Conservation (phyloP, 2,113 vertebrate genomes). For the Boleophthalmus pectinirostris region DNA sequence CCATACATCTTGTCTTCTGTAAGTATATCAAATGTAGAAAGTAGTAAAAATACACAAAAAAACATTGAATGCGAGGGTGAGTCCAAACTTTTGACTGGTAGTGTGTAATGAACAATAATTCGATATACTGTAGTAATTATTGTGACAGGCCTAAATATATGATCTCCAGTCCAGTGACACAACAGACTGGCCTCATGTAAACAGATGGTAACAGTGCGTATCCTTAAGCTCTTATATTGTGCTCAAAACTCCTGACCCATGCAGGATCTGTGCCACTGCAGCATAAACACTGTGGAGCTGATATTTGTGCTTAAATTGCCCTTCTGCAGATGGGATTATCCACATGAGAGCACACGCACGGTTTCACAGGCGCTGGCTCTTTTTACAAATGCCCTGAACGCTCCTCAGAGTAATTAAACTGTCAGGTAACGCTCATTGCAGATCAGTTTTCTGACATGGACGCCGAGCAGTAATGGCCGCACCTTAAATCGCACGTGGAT, state of each 20-base stretch:
- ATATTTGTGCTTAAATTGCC: conserved; percentile 17
- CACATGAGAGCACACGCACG: conserved; percentile 6
- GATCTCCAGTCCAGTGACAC: not conserved
- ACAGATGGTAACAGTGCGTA: conserved; percentile 20
- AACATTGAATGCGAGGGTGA: too few species aligned
- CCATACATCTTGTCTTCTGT: too few species aligned
- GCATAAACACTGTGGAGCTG: conserved; percentile 6
- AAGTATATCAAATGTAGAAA: too few species aligned
- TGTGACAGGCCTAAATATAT: not conserved
- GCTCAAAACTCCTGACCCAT: conserved; percentile 6
- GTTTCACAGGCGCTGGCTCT: not conserved
- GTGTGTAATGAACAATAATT: too few species aligned
- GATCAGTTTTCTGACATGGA: conserved; percentile 36
- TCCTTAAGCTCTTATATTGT: conserved; percentile 22
- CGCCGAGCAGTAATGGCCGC: conserved; percentile 1
- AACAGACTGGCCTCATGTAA: conserved; percentile 35
- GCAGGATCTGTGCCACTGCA: conserved; percentile 1
- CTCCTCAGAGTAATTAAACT: conserved; percentile 32
- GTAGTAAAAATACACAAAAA: too few species aligned
- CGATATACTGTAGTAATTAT: too few species aligned
- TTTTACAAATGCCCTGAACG: conserved; percentile 1
- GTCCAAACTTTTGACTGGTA: too few species aligned
- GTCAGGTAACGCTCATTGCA: conserved; percentile 28
- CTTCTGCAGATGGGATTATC: conserved; percentile 4
- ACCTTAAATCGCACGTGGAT: conserved; percentile 11